phyloP scores from a whole-genome alignment of 2,113 vertebrate genomes.

The Nothoprocta perdicaria region DNA sequence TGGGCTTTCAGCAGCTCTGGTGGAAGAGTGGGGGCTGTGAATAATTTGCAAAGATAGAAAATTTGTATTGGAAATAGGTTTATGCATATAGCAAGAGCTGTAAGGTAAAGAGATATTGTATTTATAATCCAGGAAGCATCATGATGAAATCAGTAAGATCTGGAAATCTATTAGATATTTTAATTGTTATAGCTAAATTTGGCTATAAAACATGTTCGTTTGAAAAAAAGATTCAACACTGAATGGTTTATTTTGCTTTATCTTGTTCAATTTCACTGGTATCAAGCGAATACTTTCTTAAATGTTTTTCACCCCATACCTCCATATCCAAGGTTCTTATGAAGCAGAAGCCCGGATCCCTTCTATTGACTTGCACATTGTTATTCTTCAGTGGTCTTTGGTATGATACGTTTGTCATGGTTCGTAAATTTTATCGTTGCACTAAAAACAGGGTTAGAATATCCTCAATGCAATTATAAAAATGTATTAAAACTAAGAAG shows the following conservation, averaged over 20 bases:
- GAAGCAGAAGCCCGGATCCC: slow-evolving; percentile 27
- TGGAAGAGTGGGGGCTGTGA: too few relatives aligned
- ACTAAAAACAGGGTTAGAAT: slow-evolving; percentile 85
- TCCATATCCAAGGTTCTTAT: not conserved
- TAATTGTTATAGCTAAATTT: not conserved
- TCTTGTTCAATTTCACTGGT: not conserved
- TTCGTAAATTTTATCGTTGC: slow-evolving; percentile 85
- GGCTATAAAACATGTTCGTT: not conserved
- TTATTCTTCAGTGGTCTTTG: slow-evolving; percentile 80
- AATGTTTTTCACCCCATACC: not conserved
- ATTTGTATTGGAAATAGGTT: not conserved
- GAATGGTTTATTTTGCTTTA: not conserved
- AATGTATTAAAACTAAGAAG: slow-evolving; percentile 84
- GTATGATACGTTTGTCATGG: slow-evolving; percentile 78
- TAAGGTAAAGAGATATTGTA: not conserved
- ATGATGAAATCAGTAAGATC: not conserved
- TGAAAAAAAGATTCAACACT: not conserved
- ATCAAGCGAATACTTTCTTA: not conserved
- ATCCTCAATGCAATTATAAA: slow-evolving; percentile 85
- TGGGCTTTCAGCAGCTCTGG: not conserved
- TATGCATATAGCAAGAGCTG: not conserved
- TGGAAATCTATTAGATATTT: not conserved
- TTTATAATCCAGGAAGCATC: not conserved
- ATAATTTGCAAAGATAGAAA: not conserved
- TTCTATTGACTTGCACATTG: slow-evolving; percentile 55